Conservation (phyloP, 2,113 vertebrate genomes). For the Sterrhoptilus dennistouni region DNA sequence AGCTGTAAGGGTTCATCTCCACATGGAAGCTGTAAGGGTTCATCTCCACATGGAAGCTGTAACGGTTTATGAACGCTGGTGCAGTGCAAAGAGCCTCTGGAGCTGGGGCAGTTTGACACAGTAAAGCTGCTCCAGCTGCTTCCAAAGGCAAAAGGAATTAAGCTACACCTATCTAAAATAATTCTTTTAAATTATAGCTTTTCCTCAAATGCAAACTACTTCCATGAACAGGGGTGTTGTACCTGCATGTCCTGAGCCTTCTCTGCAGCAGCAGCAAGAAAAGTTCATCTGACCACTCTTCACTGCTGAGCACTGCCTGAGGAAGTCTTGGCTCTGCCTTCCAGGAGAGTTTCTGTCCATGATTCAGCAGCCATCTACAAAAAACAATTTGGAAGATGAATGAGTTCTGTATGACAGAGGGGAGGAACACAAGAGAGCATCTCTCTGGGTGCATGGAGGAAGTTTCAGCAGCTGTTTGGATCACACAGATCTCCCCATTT, state of each 20-base stretch:
- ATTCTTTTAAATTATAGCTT: not conserved
- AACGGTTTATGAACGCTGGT: accelerated
- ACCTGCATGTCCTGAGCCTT: not conserved
- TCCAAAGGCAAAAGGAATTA: not conserved
- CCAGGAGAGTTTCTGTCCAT: not conserved
- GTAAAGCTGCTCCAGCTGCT: not conserved
- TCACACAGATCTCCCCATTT: not conserved
- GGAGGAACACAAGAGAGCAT: not conserved
- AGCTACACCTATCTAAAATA: not conserved
- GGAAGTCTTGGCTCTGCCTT: not conserved
- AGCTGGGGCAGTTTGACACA: not conserved
- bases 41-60: not conserved
- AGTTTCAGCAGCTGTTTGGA: not conserved
- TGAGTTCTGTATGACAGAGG: not conserved
- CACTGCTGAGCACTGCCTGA: not conserved
- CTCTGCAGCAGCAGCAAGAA: not conserved
- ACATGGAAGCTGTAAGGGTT: not conserved
- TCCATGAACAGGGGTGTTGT: not conserved
- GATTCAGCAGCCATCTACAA: not conserved
- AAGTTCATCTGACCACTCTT: accelerated
- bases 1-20: not conserved
- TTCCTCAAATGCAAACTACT: not conserved
- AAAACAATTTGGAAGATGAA: not conserved
- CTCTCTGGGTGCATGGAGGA: not conserved
- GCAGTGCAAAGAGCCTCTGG: not conserved